Percentiles rank a stretch among this genome's conserved stretches.
Conservation (phyloP, 2,797 vertebrate species). For the Cyclopterus lumpus region DNA sequence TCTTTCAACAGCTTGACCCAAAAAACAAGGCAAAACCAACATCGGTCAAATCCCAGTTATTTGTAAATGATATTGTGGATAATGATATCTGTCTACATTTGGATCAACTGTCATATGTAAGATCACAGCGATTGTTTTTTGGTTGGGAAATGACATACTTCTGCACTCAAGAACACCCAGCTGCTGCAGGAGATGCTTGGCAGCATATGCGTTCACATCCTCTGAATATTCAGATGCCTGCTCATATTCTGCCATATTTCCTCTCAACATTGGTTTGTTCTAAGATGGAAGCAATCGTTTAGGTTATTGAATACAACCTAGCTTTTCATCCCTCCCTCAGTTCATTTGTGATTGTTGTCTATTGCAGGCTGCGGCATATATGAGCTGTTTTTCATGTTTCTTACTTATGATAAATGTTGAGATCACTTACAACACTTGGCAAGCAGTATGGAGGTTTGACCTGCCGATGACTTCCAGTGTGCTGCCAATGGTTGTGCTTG, state of each 20-base stretch:
- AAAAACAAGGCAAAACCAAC: not conserved
- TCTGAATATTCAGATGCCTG: conserved; percentile 15
- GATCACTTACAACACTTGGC: conserved; percentile 12
- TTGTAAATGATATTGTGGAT: not conserved
- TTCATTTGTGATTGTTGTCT: not conserved
- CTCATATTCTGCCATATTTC: conserved; percentile 6
- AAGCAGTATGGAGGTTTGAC: conserved; percentile 26
- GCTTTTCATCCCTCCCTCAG: not conserved
- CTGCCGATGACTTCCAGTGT: conserved; percentile 23
- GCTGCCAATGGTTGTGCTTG: conserved; percentile 17
- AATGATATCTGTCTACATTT: not conserved
- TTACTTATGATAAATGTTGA: conserved; percentile 2
- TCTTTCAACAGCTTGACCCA: not conserved
- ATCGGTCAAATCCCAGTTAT: not conserved
- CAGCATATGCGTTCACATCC: not conserved
- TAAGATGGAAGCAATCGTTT: not conserved
- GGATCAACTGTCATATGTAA: not conserved
- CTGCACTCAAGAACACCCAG: not conserved
- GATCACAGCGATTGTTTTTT: not conserved
- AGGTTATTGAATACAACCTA: conserved; percentile 5
- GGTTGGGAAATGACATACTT: not conserved
- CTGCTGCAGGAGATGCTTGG: conserved; percentile 1
- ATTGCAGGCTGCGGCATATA: not conserved
- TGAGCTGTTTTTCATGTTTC: conserved; percentile 14
- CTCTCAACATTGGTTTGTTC: not conserved